Evolutionary conservation across 2,888 invertebrate species (phyloP).

Genomic region (Euproctis similis): DNA sequence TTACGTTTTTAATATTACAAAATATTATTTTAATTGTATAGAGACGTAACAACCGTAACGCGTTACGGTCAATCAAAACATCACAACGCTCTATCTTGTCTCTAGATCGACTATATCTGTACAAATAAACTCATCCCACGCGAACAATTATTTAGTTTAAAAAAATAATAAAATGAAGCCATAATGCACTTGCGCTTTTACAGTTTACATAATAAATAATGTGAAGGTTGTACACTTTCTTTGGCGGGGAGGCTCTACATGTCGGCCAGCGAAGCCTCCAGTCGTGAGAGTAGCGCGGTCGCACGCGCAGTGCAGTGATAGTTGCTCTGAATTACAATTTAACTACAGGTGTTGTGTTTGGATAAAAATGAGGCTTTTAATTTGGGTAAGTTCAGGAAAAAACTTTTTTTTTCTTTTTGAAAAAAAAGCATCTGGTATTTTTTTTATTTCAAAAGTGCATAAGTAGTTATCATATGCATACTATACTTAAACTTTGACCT

Average conservation of each 20-base stretch:
- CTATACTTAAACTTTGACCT: too few species aligned
- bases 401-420: too few species aligned
- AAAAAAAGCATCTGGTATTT: too few species aligned
- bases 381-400: slow-evolving; percentile 56
- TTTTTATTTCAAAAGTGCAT: too few species aligned
- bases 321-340: slow-evolving; percentile 25
- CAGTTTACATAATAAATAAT: slow-evolving; percentile 64
- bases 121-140: slow-evolving; percentile 4
- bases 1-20: too few species aligned
- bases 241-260: slow-evolving; percentile 55
- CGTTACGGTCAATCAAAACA: slow-evolving; percentile 2
- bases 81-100: neutral
- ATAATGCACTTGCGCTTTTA: slow-evolving; percentile 57
- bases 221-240: slow-evolving; percentile 66
- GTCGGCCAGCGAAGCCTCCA: slow-evolving; percentile 38
- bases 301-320: slow-evolving; percentile 65
- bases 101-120: too few species aligned
- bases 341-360: slow-evolving; percentile 56
- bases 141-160: slow-evolving; percentile 10
- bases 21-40: too few species aligned
- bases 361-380: slow-evolving; percentile 67
- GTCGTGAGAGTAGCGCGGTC: slow-evolving; percentile 58
- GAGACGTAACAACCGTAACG: slow-evolving; percentile 2
- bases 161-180: slow-evolving; percentile 26
- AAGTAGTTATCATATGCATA: too few species aligned